phyloP scores from a whole-genome alignment of 2,888 invertebrate species.

The Flabesymbios commensalis region DNA sequence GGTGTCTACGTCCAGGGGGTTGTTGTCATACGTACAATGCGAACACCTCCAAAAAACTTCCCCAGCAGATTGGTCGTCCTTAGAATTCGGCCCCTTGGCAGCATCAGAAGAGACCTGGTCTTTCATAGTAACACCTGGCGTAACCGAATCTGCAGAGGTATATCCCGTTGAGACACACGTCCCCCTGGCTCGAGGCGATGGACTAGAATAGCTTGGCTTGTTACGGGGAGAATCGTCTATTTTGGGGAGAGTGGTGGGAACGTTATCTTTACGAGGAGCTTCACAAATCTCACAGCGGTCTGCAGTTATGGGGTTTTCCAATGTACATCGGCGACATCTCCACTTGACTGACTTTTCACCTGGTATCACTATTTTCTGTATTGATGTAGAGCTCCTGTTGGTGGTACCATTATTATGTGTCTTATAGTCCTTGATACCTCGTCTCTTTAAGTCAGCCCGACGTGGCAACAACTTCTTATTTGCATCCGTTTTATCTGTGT shows the following conservation, averaged over 20 bases:
- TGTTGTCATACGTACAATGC: slow-evolving; percentile 11
- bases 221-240: not conserved
- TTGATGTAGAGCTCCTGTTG: not conserved
- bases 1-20: slow-evolving; percentile 7
- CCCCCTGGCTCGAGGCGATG: not conserved
- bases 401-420: not conserved
- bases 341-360: no score
- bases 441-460: not conserved
- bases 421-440: not conserved
- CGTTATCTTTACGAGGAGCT: slow-evolving; percentile 64
- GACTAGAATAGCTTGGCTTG: not conserved
- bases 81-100: not conserved
- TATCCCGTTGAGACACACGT: no score
- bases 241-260: slow-evolving; percentile 4
- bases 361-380: no score
- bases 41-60: slow-evolving; percentile 9
- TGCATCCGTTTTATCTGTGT: not conserved
- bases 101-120: not conserved
- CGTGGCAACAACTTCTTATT: no score
- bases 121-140: not conserved
- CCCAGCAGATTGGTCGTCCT: not conserved
- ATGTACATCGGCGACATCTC: slow-evolving; percentile 72
- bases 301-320: slow-evolving; percentile 72
- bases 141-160: not conserved
- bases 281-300: slow-evolving; percentile 78